These are phyloP conservation scores for Pelagia noctiluca DNA, from an alignment of 30 jellyfish, hydroid and myxozoan species.

Conservation along the genomic window DNA sequence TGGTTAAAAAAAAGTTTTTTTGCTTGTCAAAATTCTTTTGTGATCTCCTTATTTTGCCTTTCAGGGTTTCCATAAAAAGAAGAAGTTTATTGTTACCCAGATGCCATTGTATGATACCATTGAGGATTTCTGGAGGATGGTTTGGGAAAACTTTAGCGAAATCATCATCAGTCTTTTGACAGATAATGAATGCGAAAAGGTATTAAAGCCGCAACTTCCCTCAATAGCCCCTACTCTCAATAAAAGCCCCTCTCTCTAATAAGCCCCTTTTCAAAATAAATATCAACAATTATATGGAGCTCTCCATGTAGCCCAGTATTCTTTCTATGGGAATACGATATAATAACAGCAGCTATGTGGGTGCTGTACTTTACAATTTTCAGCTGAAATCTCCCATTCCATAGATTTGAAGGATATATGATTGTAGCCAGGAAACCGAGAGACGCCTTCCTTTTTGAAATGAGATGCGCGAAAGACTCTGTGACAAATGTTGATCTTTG, in stretches of 20 bases:
- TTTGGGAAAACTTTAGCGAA: conserved; percentile 76
- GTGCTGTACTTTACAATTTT: too few species aligned
- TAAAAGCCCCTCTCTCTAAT: background rate
- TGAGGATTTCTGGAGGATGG: conserved; percentile 95
- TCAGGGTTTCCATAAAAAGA: conserved; percentile 74
- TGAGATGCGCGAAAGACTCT: too few species aligned
- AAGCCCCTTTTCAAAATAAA: too few species aligned
- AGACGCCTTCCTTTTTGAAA: too few species aligned
- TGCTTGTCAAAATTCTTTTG: background rate
- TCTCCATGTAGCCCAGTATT: too few species aligned
- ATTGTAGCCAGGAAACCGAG: too few species aligned
- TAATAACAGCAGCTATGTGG: too few species aligned
- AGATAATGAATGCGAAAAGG: conserved; percentile 77
- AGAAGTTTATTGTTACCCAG: conserved; percentile 83
- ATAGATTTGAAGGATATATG: too few species aligned
- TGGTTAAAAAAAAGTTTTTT: background rate
- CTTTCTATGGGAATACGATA: too few species aligned
- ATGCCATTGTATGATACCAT: conserved; percentile 78
- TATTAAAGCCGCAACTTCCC: conserved; percentile 10
- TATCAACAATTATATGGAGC: too few species aligned
- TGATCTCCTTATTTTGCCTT: background rate
- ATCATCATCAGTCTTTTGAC: conserved; percentile 76
- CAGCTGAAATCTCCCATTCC: too few species aligned
- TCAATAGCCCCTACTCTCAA: background rate
- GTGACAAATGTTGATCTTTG: too few species aligned